Evolutionary conservation across 2,888 invertebrate genomes (phyloP), one percentile per base, ranked within the genome.

Genomic region (Euzophera pinguis): DNA sequence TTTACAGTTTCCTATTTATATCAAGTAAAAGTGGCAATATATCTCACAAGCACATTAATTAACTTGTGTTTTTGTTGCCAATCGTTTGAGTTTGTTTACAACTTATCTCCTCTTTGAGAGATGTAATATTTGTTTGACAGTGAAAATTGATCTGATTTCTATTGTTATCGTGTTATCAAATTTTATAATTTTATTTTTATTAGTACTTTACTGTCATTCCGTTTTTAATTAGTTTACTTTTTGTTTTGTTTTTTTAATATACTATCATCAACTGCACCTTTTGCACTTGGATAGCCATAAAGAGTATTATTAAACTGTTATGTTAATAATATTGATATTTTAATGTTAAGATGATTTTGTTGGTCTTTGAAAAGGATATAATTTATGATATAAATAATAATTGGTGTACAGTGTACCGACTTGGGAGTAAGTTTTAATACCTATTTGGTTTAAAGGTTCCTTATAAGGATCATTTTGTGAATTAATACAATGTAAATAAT

Each of bases 91-190:
- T 45, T 45, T 45, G 45, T 32, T 45, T 32, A 45, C 45, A 32
- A 29, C 14, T 27, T 45, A 32, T 9, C 9, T 32, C 9, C 10
- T 45, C 6, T 45, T 0, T 29, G 34, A 34, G 14, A 34, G 16
- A 14, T 32, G 1, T 9, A 14, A 32, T 42, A 22, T 8, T 10
- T 69, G 59, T 69, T 60, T 70, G 55, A 63, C 71, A 78, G 80
- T 76, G 75, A 71, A 79, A 78, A 76, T 75, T 76, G 80, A 81
- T 82, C 79, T 83, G 88, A 87, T 78, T 69, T 79, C 69, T 73
- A 69, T 75, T 77, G 73, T 76, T 79, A 85, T 84, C 72, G 62
- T 70, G 56, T 75, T 80, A 5, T 75, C 62, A 81, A 77, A 79
- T 71, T 81, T 78, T 82, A 82, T 75, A 59, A 64, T 63, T 67